phyloP scores from a whole-genome alignment of 2,113 vertebrate species.

The Litocranius walleri region DNA sequence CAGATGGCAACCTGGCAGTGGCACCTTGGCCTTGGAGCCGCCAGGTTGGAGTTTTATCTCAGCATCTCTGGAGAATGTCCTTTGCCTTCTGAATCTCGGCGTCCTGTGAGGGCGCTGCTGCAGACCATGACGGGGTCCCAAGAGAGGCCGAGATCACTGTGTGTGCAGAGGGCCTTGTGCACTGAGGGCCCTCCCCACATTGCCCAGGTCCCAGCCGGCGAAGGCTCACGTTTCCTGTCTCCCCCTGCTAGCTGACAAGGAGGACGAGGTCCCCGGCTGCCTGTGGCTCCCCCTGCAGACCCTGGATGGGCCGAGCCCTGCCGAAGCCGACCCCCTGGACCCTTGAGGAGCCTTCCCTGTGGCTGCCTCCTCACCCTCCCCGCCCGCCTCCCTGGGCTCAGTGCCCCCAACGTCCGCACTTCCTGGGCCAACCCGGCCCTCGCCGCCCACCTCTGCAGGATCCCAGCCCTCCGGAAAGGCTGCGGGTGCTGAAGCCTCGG shows the following conservation, averaged over 20 bases:
- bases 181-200: rapidly evolving
- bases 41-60: background rate
- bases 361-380: background rate
- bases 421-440: background rate
- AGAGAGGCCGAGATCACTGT: background rate
- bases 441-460: rapidly evolving
- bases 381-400: background rate
- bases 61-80: rapidly evolving
- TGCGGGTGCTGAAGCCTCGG: rapidly evolving
- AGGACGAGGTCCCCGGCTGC: conserved; percentile 36
- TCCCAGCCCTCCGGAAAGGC: background rate
- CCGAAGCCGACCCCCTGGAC: conserved; percentile 21
- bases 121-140: rapidly evolving
- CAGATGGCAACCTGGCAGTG: rapidly evolving
- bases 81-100: rapidly evolving
- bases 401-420: background rate
- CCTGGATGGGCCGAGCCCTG: background rate
- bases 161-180: background rate
- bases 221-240: background rate
- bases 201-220: rapidly evolving
- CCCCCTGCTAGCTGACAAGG: background rate
- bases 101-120: background rate
- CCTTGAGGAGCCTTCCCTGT: background rate
- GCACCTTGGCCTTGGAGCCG: rapidly evolving
- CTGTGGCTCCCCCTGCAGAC: background rate